phyloP scores from a whole-genome alignment of 2,888 invertebrate species.

The Auanema sp. region DNA sequence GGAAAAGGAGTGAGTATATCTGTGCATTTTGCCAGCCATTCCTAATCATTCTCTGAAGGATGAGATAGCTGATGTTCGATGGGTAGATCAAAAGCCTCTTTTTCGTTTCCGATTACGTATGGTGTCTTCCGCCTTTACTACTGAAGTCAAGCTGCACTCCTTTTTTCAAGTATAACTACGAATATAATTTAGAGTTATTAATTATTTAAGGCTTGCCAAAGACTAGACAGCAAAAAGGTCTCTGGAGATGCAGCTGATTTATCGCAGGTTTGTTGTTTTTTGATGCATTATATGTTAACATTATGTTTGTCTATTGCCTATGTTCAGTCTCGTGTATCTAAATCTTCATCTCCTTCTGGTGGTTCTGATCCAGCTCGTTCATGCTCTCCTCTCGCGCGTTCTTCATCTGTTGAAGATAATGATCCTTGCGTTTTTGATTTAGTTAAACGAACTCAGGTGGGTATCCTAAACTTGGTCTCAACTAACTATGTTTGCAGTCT shows the following conservation, averaged over 20 bases:
- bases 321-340: neutral
- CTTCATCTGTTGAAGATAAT: conserved; percentile 23
- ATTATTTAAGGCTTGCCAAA: conserved; percentile 72
- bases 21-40: neutral
- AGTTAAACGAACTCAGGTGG: conserved; percentile 14
- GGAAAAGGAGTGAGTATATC: conserved; percentile 77
- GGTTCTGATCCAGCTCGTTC: conserved; percentile 21
- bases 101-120: conserved; percentile 82
- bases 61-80: conserved; percentile 85
- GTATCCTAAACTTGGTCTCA: neutral
- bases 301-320: neutral
- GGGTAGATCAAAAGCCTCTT: conserved; percentile 87
- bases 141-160: conserved; percentile 62
- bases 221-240: conserved; percentile 73
- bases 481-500: no score
- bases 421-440: conserved; percentile 22
- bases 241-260: conserved; percentile 40
- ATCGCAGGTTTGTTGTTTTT: conserved; percentile 24
- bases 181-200: conserved; percentile 55
- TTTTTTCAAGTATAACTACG: conserved; percentile 46
- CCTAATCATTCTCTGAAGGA: conserved; percentile 68
- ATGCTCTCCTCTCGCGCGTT: conserved; percentile 28
- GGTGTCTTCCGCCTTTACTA: conserved; percentile 84
- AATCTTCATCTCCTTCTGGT: neutral
- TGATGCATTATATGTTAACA: neutral